Evolutionary conservation across 2,888 invertebrate species (phyloP).

Genomic region (Tridacna gigas): DNA sequence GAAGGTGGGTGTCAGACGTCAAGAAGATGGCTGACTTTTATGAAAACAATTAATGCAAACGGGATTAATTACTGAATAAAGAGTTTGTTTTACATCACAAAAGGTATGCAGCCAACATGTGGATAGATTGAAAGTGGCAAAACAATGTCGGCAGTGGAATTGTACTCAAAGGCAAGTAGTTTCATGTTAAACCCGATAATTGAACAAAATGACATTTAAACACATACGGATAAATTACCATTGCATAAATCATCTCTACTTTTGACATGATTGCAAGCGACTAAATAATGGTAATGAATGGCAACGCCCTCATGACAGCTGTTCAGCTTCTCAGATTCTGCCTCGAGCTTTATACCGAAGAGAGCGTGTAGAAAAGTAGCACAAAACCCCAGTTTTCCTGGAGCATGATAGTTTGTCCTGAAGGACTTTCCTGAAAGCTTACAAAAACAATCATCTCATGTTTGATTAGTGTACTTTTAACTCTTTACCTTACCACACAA

Average conservation of each 20-base stretch:
- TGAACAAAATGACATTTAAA: not conserved
- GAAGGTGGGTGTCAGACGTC: conserved; percentile 60
- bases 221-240: conserved; percentile 8
- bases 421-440: too few relatives aligned
- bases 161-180: conserved; percentile 71
- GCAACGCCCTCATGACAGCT: too few relatives aligned
- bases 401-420: too few relatives aligned
- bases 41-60: conserved; percentile 26
- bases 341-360: too few relatives aligned
- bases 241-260: not conserved
- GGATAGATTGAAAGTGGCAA: not conserved
- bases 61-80: conserved; percentile 12
- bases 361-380: too few relatives aligned
- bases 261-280: not conserved
- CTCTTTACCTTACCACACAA: too few relatives aligned
- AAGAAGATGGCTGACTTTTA: conserved; percentile 42
- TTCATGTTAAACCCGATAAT: not conserved
- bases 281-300: too few relatives aligned
- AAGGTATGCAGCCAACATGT: not conserved
- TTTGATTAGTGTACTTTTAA: too few relatives aligned
- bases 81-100: not conserved
- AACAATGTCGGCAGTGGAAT: conserved; percentile 66
- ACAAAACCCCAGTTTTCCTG: too few relatives aligned
- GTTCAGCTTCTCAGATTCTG: too few relatives aligned
- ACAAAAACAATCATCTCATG: too few relatives aligned